Evolutionary conservation across 2,113 vertebrate species (phyloP), one percentile per base, ranked within the genome.

Genomic region (Syrmaticus mikado): DNA sequence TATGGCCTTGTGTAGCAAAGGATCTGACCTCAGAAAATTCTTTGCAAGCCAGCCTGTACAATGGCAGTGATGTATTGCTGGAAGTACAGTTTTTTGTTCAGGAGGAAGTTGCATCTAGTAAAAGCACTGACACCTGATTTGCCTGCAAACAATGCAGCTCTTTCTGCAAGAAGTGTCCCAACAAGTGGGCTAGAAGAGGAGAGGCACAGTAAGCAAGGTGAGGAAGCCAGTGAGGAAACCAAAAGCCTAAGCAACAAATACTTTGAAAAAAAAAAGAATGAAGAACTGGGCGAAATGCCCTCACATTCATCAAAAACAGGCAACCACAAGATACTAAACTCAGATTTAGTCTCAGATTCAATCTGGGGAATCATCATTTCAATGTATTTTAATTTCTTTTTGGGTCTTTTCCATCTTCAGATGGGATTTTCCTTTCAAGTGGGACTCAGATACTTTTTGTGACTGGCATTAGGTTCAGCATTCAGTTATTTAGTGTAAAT

Each of bases 41-140:
- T 85, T 80, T 83, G 50, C 89, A 92, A 80, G 55, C 65, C 72
- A 64, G 64, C 60, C 67, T 87, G 85, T 74, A 95, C 92, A 96
- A 96, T 87, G 85, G 91, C 79, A 89, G 65, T 91, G 95, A 96
- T 94, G 94, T 96, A 94, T 94, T 96, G 94, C 93, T 96, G 93
- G 92, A 94, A 96, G 72, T 92, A 75, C 84, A 93, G 93, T 94
- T 95, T 95, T 96, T 95, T 95, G 85, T 73, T 91, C 22, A 10
- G 52, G 79, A 91, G 95, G 95, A 96, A 96, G 85, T 89, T 2
- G 0, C 0, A 5, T 66, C 78, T 82, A 2, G 82, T 77, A 21
- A 82, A 96, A 94, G 82, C 68, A 78, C 67, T 24, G 64, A 92
- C 91, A 87, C 95, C 87, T 91, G 91, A 96, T 94, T 95, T 95